Percentiles rank a stretch among this genome's conserved stretches.
Conservation (phyloP, 2,888 invertebrate species). For the Acleris holmiana region DNA sequence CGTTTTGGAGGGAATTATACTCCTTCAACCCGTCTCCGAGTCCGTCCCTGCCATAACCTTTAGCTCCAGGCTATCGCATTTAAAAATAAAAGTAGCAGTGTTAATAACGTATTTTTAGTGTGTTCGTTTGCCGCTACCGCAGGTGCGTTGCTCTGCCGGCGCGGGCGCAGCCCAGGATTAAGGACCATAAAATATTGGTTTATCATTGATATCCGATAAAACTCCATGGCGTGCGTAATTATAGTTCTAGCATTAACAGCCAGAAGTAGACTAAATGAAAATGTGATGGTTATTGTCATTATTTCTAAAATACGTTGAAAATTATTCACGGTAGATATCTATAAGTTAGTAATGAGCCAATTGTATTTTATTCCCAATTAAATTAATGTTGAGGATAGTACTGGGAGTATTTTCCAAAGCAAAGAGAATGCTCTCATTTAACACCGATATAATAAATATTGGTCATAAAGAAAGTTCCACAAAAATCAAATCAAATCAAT, state of each 20-base stretch:
- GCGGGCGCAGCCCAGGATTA: slow-evolving; percentile 24
- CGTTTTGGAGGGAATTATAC: not conserved
- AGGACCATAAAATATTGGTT: slow-evolving; percentile 35
- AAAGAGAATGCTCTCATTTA: too few species aligned
- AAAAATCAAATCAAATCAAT: too few species aligned
- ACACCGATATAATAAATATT: too few species aligned
- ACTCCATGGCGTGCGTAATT: slow-evolving; percentile 27
- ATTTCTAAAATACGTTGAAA: too few species aligned
- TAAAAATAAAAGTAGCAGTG: slow-evolving; percentile 80
- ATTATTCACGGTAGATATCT: too few species aligned
- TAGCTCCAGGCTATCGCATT: slow-evolving; percentile 79
- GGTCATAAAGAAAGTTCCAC: too few species aligned
- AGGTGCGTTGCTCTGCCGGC: slow-evolving; percentile 44
- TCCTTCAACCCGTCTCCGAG: slow-evolving; percentile 38
- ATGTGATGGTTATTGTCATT: not conserved
- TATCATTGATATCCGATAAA: slow-evolving; percentile 28
- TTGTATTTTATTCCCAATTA: too few species aligned
- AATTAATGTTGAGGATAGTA: too few species aligned
- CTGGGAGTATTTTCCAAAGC: too few species aligned
- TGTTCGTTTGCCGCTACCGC: slow-evolving; percentile 68
- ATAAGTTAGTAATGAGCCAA: too few species aligned
- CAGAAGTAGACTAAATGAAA: not conserved
- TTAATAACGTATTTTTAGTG: slow-evolving; percentile 78
- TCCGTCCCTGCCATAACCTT: slow-evolving; percentile 77
- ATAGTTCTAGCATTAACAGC: slow-evolving; percentile 26